Conservation (phyloP, 2,113 vertebrate genomes). For the Rhizomys pruinosus region DNA sequence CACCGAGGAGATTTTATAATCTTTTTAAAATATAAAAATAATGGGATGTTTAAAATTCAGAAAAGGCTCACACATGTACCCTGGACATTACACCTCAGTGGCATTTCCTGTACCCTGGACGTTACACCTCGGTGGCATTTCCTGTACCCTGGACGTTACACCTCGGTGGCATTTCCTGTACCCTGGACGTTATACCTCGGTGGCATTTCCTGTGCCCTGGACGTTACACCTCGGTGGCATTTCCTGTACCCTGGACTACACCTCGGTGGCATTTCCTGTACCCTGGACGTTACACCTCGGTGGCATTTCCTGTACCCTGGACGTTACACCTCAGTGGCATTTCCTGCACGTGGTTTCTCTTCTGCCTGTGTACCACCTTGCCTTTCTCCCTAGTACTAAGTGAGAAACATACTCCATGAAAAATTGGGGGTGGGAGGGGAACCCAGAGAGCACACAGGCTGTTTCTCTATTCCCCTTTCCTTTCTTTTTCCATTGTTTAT, state of each 20-base stretch:
- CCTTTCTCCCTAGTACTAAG: constrained; percentile 36
- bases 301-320: too few relatives aligned
- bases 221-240: too few relatives aligned
- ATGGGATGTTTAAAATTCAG: constrained; percentile 52
- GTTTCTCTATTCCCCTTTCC: neutral
- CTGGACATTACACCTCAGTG: too few relatives aligned
- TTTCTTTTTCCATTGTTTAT: constrained; percentile 26
- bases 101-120: too few relatives aligned
- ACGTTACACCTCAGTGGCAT: constrained; percentile 59
- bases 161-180: too few relatives aligned
- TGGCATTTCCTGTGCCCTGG: too few relatives aligned
- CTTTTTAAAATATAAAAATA: constrained; percentile 48
- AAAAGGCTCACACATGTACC: constrained; percentile 63
- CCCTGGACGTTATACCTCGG: too few relatives aligned
- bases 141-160: too few relatives aligned
- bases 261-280: too few relatives aligned
- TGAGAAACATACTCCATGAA: constrained; percentile 7
- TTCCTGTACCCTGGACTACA: too few relatives aligned
- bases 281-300: too few relatives aligned
- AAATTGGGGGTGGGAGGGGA: neutral
- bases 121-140: too few relatives aligned
- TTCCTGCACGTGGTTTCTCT: constrained; percentile 48
- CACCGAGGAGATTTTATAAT: neutral
- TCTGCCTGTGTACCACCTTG: constrained; percentile 68
- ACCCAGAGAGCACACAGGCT: neutral